Evolutionary conservation across 2,113 vertebrate genomes (phyloP).

Genomic region (Actenoides hombroni): DNA sequence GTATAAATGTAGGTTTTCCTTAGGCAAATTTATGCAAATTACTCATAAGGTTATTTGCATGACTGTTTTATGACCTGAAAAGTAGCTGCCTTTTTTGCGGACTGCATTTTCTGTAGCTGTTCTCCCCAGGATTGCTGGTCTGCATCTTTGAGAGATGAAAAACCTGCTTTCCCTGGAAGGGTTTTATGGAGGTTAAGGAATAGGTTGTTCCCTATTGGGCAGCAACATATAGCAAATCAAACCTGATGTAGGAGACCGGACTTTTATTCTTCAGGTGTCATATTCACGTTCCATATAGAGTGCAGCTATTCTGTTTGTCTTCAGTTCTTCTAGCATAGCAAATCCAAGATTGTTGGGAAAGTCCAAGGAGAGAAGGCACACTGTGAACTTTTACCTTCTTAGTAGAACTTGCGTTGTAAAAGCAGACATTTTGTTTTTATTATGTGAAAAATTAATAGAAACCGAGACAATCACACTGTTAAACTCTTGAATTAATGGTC

Average conservation of each 20-base stretch:
- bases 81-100: background rate
- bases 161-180: background rate
- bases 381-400: background rate
- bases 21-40: too few species aligned
- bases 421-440: background rate
- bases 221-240: background rate
- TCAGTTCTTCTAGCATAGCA: background rate
- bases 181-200: background rate
- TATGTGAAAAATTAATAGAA: background rate
- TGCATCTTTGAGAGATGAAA: background rate
- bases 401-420: background rate
- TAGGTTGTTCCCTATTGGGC: accelerated
- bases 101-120: background rate
- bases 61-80: background rate
- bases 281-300: background rate
- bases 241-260: background rate
- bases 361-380: background rate
- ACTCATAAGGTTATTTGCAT: background rate
- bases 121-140: background rate
- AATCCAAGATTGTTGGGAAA: background rate
- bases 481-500: background rate
- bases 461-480: background rate
- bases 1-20: background rate
- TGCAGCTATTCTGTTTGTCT: background rate
- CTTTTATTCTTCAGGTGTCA: background rate